These are phyloP conservation scores for Emydoidea blandingii DNA, from an alignment of 2,797 vertebrate species.

Conservation along the genomic window DNA sequence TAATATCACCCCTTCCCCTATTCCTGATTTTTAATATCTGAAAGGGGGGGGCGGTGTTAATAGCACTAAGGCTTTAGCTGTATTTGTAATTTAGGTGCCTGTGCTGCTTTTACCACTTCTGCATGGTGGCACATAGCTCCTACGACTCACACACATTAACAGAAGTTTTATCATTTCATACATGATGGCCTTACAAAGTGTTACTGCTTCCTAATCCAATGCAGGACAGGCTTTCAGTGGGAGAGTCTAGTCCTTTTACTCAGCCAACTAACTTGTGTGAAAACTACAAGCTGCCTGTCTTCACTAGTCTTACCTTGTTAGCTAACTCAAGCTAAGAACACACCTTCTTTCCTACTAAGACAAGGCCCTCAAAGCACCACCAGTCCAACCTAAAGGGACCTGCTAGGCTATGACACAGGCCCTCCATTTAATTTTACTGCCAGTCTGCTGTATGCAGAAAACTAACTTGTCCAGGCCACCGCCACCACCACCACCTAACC, in stretches of 20 bases:
- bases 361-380: not conserved
- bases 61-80: not conserved
- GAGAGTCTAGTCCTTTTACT: not conserved
- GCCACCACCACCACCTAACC: not conserved
- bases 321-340: not conserved
- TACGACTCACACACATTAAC: too few relatives aligned
- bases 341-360: not conserved
- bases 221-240: not conserved
- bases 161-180: not conserved
- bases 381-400: not conserved
- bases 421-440: constrained; percentile 10
- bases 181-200: not conserved
- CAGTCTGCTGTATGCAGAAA: not conserved
- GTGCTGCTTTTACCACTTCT: not conserved
- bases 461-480: not conserved
- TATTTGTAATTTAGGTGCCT: not conserved
- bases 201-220: not conserved
- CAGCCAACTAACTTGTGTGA: not conserved
- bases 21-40: not conserved
- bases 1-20: not conserved
- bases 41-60: not conserved
- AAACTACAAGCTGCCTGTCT: not conserved
- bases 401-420: not conserved
- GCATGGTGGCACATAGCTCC: too few relatives aligned
- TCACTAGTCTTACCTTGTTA: not conserved